Evolutionary conservation across 2,113 vertebrate species (phyloP).

Genomic region (Centropristis striata): DNA sequence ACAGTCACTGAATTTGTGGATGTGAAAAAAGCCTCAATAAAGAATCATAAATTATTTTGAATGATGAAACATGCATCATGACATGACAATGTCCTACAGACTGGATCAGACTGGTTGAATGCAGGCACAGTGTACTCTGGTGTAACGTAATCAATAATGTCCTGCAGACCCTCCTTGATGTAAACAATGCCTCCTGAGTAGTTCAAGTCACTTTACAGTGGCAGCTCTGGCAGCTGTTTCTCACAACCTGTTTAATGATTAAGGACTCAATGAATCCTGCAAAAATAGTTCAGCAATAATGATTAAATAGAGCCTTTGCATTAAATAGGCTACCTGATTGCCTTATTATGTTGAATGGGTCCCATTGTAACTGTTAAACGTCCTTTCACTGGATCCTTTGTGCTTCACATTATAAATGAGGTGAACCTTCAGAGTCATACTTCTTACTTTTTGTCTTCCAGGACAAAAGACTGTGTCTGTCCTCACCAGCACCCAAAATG

Average conservation of each 20-base stretch:
- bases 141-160: too few relatives aligned
- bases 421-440: neutral
- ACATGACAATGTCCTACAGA: too few relatives aligned
- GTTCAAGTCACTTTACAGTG: neutral
- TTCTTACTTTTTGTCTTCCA: slow-evolving; percentile 11
- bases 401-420: neutral
- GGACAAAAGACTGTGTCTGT: neutral
- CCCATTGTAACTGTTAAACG: neutral
- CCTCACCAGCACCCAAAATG: slow-evolving; percentile 33
- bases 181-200: neutral
- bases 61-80: too few relatives aligned
- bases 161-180: neutral
- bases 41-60: too few relatives aligned
- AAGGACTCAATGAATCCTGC: neutral
- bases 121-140: too few relatives aligned
- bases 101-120: too few relatives aligned
- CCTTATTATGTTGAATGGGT: neutral
- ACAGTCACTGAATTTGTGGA: too few relatives aligned
- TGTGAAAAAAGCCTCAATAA: too few relatives aligned
- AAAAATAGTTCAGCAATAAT: slow-evolving; percentile 7
- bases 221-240: neutral
- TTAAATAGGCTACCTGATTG: neutral
- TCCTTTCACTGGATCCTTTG: neutral
- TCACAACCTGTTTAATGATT: neutral
- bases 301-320: neutral